Evolutionary conservation across 37 sponge, comb jelly and placozoan species (phyloP).

Genomic region (Oscarella lobularis): DNA sequence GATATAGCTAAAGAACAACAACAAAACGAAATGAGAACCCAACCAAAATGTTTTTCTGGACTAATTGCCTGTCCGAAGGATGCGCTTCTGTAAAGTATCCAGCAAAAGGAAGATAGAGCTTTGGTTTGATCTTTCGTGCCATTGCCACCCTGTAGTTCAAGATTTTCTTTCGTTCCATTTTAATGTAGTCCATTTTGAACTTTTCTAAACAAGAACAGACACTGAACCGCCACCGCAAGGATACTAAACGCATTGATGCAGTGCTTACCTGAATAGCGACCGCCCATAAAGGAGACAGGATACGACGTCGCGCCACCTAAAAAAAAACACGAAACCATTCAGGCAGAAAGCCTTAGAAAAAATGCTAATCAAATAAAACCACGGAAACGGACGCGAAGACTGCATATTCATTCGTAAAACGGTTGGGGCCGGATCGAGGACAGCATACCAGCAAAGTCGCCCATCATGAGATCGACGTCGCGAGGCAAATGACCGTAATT

Average conservation of each 20-base stretch:
- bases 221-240: too few species aligned
- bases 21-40: background rate
- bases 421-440: too few species aligned
- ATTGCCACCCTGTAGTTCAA: background rate
- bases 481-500: background rate
- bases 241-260: too few species aligned
- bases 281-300: background rate
- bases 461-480: background rate
- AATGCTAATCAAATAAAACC: too few species aligned
- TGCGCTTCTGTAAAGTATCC: background rate
- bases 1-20: background rate
- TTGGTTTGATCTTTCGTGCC: background rate
- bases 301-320: background rate
- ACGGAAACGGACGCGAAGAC: too few species aligned
- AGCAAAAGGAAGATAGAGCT: background rate
- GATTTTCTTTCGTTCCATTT: background rate
- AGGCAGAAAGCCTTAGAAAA: too few species aligned
- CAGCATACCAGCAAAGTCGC: constrained; percentile 2
- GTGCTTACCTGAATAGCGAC: background rate
- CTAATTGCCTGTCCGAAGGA: background rate
- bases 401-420: too few species aligned
- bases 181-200: background rate
- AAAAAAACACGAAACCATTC: background rate
- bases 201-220: background rate
- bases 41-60: too few species aligned